Evolutionary conservation across 2,113 vertebrate genomes (phyloP).

Genomic region (Tympanuchus pallidicinctus): DNA sequence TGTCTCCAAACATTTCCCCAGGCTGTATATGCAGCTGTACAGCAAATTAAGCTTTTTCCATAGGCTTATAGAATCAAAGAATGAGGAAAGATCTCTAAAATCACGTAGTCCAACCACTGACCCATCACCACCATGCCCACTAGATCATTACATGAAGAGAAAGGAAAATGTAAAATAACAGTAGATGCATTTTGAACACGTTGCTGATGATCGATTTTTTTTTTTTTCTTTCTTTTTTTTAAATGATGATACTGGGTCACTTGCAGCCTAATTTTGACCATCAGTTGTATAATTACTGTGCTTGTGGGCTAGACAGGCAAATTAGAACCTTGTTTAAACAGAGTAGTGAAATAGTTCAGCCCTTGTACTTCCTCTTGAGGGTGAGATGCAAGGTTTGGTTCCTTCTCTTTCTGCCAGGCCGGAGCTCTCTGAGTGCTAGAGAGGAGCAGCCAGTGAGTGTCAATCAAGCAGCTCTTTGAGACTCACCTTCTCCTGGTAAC

Average conservation of each 20-base stretch:
- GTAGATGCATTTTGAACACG: background rate
- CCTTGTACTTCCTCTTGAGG: slow-evolving; percentile 48
- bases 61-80: background rate
- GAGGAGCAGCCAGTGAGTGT: slow-evolving; percentile 22
- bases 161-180: background rate
- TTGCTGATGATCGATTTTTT: background rate
- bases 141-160: background rate
- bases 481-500: slow-evolving; percentile 51
- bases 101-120: no score
- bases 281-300: slow-evolving; percentile 42
- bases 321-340: slow-evolving; percentile 42
- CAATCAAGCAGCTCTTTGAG: slow-evolving; percentile 8
- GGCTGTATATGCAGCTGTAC: background rate
- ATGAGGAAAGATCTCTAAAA: no score
- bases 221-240: background rate
- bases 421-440: slow-evolving; percentile 22
- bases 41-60: background rate
- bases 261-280: slow-evolving; percentile 4
- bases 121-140: no score
- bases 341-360: slow-evolving; percentile 48
- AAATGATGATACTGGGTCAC: background rate
- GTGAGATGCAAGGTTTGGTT: background rate
- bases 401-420: slow-evolving; percentile 38
- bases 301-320: slow-evolving; percentile 11
- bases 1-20: background rate